A percentile compares a stretch with the other conserved stretches of the same genome.
Conservation (phyloP, 2,797 vertebrate genomes). For the Threskiornis aethiopicus region DNA sequence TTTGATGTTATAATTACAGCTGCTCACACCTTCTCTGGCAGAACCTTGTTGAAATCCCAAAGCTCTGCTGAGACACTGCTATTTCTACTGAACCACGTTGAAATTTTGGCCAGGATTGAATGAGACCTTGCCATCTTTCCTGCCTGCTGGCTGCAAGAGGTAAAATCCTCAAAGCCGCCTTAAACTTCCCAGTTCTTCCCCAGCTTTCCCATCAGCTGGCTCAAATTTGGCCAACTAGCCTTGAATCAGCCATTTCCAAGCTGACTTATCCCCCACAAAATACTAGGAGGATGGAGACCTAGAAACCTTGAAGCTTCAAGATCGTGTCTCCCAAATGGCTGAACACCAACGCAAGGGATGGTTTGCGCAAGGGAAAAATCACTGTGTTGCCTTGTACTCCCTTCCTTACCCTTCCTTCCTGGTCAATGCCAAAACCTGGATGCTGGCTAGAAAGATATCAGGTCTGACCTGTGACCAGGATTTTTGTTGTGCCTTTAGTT, state of each 20-base stretch:
- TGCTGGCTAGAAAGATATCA: neutral
- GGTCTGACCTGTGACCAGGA: neutral
- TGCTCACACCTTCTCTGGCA: slow-evolving; percentile 5
- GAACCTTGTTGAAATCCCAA: neutral
- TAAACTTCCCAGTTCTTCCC: neutral
- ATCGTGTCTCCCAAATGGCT: neutral
- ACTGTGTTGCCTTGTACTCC: neutral
- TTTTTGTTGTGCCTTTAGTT: neutral
- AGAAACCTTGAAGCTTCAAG: neutral
- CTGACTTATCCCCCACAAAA: neutral
- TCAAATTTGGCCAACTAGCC: neutral
- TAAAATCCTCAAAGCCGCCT: neutral
- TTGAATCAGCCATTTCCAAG: neutral
- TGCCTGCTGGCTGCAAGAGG: neutral
- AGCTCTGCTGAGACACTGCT: neutral
- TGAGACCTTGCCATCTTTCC: neutral
- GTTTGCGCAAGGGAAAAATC: neutral
- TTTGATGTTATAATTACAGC: neutral
- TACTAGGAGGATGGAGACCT: neutral
- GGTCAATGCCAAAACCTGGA: neutral
- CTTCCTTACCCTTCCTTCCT: neutral
- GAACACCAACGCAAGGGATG: neutral
- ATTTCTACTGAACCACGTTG: neutral
- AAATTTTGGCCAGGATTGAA: neutral
- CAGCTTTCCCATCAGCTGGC: neutral